Evolutionary conservation across 2,113 vertebrate genomes (phyloP).

Genomic region (Planiliza haematocheilus): DNA sequence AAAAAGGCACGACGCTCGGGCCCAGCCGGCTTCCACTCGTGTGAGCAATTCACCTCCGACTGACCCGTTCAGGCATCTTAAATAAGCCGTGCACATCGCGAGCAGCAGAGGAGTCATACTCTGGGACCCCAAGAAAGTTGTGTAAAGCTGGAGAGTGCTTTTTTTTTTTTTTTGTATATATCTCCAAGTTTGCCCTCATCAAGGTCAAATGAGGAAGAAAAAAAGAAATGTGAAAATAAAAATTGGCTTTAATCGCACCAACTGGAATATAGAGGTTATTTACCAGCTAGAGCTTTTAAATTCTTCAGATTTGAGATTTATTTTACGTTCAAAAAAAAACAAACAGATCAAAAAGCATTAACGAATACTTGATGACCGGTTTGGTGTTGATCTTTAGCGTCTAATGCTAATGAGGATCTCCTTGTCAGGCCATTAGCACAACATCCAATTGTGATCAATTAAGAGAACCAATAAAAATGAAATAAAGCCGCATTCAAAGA

Average conservation of each 20-base stretch:
- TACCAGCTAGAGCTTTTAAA: no score
- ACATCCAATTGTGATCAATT: constrained; percentile 22
- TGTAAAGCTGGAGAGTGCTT: constrained; percentile 45
- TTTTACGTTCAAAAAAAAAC: no score
- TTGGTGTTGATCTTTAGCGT: background rate
- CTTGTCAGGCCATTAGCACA: background rate
- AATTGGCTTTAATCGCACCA: background rate
- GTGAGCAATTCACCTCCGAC: constrained; percentile 74
- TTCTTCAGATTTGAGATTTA: background rate
- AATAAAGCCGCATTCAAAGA: constrained; percentile 15
- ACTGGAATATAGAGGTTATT: background rate
- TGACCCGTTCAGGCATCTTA: constrained; percentile 68
- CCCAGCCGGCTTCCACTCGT: constrained; percentile 60
- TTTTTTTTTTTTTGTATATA: constrained; percentile 9
- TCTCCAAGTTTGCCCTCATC: constrained; percentile 15
- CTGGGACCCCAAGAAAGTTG: constrained; percentile 3
- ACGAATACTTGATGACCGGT: background rate
- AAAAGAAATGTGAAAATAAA: constrained; percentile 6
- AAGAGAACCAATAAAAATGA: constrained; percentile 12
- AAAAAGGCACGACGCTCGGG: constrained; percentile 41
- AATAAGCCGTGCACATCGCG: constrained; percentile 52
- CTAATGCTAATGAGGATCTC: background rate
- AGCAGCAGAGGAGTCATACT: constrained; percentile 30
- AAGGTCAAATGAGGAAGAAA: constrained; percentile 45
- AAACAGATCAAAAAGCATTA: no score